Evolutionary conservation across 2,797 vertebrate genomes (phyloP).

Genomic region (Epinephelus malabaricus): DNA sequence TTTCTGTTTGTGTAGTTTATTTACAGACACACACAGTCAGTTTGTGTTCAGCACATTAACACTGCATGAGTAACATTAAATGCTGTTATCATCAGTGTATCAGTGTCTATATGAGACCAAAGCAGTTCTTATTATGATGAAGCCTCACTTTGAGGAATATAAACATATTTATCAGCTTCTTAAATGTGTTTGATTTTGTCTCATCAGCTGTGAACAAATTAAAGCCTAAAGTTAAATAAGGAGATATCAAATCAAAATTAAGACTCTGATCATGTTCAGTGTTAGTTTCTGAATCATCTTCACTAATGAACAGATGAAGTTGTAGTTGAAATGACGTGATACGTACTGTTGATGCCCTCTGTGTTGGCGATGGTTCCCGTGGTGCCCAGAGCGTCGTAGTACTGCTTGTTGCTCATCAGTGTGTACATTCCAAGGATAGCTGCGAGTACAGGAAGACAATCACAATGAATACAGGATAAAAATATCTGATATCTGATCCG

Average conservation of each 20-base stretch:
- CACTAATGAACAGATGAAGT: background rate
- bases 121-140: background rate
- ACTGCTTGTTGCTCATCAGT: conserved; percentile 99
- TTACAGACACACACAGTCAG: background rate
- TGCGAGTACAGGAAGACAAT: conserved; percentile 74
- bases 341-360: conserved; percentile 98
- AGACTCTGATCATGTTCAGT: background rate
- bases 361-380: conserved; percentile 93
- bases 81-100: background rate
- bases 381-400: conserved; percentile 95
- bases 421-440: conserved; percentile 99
- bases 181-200: background rate
- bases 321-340: background rate
- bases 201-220: background rate
- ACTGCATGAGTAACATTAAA: background rate
- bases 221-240: background rate
- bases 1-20: background rate
- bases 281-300: background rate
- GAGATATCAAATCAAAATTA: background rate
- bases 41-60: background rate
- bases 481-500: background rate
- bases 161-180: background rate
- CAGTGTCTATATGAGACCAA: background rate
- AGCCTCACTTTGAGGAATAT: background rate
- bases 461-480: background rate